phyloP scores from a whole-genome alignment of 2,888 invertebrate genomes.

The Rotaria socialis region DNA sequence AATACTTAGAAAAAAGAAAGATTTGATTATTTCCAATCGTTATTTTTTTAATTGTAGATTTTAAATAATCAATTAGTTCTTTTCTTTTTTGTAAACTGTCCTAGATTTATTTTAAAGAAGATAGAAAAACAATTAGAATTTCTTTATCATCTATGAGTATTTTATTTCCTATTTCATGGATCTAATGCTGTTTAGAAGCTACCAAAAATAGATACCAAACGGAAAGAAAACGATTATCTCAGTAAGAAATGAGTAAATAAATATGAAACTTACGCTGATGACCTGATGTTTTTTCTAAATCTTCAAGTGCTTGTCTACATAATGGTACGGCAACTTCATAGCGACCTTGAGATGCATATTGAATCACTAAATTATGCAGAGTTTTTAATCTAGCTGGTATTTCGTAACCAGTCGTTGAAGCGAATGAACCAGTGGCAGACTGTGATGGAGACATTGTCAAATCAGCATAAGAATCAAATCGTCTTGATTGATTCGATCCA shows the following conservation, averaged over 20 bases:
- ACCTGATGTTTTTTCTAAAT: constrained; percentile 94
- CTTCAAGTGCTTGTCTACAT: constrained; percentile 97
- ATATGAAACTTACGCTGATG: constrained; percentile 62
- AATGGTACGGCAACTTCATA: constrained; percentile 84
- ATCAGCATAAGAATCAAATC: constrained; percentile 42
- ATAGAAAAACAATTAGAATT: too few relatives aligned
- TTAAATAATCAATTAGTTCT: too few relatives aligned
- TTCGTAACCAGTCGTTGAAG: constrained; percentile 66
- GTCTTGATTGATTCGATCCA: not conserved
- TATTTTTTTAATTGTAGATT: too few relatives aligned
- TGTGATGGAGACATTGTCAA: constrained; percentile 37
- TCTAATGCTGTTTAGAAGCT: too few relatives aligned
- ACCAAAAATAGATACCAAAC: too few relatives aligned
- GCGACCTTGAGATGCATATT: constrained; percentile 90
- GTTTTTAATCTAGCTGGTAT: constrained; percentile 95
- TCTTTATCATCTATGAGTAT: too few relatives aligned
- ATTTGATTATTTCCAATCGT: too few relatives aligned
- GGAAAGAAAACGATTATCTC: not conserved
- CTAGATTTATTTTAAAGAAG: too few relatives aligned
- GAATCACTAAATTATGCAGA: constrained; percentile 96
- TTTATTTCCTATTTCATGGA: too few relatives aligned
- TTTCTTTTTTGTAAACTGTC: too few relatives aligned
- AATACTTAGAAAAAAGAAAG: too few relatives aligned
- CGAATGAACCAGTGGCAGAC: not conserved
- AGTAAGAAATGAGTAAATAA: not conserved